These are phyloP conservation scores for Halictus quadricinctus DNA, from an alignment of 2,888 invertebrate species.

Conservation along the genomic window DNA sequence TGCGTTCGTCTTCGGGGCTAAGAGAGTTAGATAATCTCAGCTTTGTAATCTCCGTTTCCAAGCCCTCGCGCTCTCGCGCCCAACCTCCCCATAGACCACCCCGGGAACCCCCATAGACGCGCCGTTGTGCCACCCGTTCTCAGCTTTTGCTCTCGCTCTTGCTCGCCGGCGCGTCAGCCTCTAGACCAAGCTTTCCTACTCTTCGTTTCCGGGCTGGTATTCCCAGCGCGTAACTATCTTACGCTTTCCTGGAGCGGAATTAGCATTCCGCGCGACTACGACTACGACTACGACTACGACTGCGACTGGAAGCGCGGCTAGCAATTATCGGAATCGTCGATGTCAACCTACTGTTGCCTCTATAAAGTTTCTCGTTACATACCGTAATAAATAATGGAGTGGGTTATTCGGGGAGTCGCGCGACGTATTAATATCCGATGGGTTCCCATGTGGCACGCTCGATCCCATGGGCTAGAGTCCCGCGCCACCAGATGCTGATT, in stretches of 20 bases:
- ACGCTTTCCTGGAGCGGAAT: conserved; percentile 57
- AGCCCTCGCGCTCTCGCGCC: conserved; percentile 44
- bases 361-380: conserved; percentile 58
- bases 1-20: conserved; percentile 67
- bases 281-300: conserved; percentile 38
- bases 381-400: conserved; percentile 47
- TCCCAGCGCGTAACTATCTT: conserved; percentile 61
- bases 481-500: conserved; percentile 41
- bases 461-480: conserved; percentile 5
- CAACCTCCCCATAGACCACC: background rate
- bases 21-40: conserved; percentile 77
- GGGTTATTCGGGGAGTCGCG: conserved; percentile 24
- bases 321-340: conserved; percentile 72
- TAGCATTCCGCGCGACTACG: conserved; percentile 66
- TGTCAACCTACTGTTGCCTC: conserved; percentile 62
- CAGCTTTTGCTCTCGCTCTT: conserved; percentile 4
- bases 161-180: conserved; percentile 11
- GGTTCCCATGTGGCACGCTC: background rate
- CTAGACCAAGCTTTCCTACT: conserved; percentile 32
- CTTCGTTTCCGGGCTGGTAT: conserved; percentile 56
- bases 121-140: background rate
- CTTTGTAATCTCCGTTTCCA: conserved; percentile 76
- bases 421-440: conserved; percentile 49
- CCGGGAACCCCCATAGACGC: background rate
- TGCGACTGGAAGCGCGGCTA: conserved; percentile 46